phyloP scores from a whole-genome alignment of 2,888 invertebrate species.

The Acrobasis consociella region DNA sequence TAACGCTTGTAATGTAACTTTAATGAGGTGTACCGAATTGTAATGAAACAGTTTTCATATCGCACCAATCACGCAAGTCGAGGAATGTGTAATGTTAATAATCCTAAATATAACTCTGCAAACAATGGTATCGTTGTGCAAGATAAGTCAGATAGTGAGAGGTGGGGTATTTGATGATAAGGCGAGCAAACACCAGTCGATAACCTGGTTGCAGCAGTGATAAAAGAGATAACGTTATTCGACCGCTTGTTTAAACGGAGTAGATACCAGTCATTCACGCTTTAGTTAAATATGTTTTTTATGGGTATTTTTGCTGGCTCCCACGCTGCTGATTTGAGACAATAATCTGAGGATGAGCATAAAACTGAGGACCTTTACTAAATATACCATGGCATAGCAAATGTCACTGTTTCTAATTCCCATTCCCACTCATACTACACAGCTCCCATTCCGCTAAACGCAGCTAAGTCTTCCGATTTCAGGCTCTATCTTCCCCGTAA shows the following conservation, averaged over 20 bases:
- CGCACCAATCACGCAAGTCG: slow-evolving; percentile 20
- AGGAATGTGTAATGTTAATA: slow-evolving; percentile 18
- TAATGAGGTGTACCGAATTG: slow-evolving; percentile 2
- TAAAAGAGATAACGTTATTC: slow-evolving; percentile 51
- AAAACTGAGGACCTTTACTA: no score
- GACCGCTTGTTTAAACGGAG: slow-evolving; percentile 44
- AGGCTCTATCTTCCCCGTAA: no score
- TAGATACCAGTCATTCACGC: slow-evolving; percentile 14
- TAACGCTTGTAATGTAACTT: background rate
- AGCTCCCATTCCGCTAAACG: no score
- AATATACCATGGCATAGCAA: no score
- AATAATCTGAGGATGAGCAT: no score
- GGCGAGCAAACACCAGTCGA: slow-evolving; percentile 71
- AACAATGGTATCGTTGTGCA: slow-evolving; percentile 54
- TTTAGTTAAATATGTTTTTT: background rate
- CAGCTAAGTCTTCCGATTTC: no score
- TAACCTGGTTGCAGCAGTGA: slow-evolving; percentile 74
- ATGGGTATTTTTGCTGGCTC: no score
- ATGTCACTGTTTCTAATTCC: no score
- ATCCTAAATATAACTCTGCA: slow-evolving; percentile 63
- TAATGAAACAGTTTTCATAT: slow-evolving; percentile 6
- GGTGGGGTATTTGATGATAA: slow-evolving; percentile 69
- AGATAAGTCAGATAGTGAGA: slow-evolving; percentile 61
- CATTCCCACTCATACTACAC: no score
- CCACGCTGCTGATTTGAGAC: no score